Base-by-base conservation (phyloP, 2,797 vertebrate species). In the Oryzias sinensis region DNA sequence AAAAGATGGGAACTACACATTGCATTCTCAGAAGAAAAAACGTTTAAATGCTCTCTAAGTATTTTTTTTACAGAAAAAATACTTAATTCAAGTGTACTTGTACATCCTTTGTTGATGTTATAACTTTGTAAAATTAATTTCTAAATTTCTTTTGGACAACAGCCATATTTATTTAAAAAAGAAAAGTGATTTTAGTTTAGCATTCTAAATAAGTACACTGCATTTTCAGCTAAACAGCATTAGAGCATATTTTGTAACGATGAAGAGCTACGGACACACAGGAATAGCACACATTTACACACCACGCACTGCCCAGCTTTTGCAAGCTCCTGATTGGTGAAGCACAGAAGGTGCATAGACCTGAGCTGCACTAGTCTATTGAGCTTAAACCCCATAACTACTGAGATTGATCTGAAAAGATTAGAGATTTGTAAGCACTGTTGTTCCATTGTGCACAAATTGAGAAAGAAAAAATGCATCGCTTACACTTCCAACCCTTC, bases 251-350 rank as follows among this genome's bases (percentile, higher is more conserved):
- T 7, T 49, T 56, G 54, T 74, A 60, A 68, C 49, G 46, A 48
- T 24, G 46, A 76, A 53, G 33, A 60, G 68, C 65, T 59, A 74
- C 47, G 74, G 55, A 74, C 64, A 73, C 6, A 5, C 33, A 45
- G 78, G 62, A 74, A 65, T 53, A 70, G 76, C 80, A 73, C 81
- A 78, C 70, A 78, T 68, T 81, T 86, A 85, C 9, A 49, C 85
- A 87, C 76, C 83, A 82, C 33, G 83, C 89, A 88, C 81, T 68
- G 74, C 82, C 86, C 88, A 87, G 88, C 79, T 76, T 72, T 70
- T 49, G 59, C 84, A 84, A 80, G 79, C 65, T 79, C 59, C 75
- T 76, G 77, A 88, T 82, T 81, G 78, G 67, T 77, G 53, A 81
- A 82, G 74, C 73, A 77, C 45, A 77, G 59, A 59, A 68, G 65